Conservation (phyloP, 2,113 vertebrate species). For the Oreochromis niloticus region DNA sequence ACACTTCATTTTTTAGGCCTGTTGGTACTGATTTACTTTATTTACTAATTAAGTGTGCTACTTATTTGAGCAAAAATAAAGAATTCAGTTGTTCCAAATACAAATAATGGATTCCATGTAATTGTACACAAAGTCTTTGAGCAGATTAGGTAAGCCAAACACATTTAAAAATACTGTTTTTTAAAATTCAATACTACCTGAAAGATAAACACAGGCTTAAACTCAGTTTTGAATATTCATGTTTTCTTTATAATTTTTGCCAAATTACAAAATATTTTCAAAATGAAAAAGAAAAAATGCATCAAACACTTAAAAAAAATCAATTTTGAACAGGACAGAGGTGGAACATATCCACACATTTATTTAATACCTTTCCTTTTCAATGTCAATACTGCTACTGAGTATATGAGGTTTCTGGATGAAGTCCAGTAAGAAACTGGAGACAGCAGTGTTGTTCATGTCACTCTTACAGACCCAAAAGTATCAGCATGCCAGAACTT, state of each 20-base stretch:
- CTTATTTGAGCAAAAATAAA: neutral
- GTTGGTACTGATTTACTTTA: neutral
- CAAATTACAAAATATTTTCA: neutral
- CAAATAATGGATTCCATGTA: neutral
- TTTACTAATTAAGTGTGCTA: neutral
- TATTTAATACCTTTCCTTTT: neutral
- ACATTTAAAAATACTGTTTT: neutral
- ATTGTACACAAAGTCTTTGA: neutral
- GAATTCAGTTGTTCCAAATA: neutral
- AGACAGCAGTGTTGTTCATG: constrained; percentile 13
- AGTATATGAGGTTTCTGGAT: neutral
- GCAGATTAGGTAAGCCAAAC: neutral
- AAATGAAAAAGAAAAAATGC: neutral
- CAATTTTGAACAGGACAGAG: neutral
- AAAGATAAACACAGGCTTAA: neutral
- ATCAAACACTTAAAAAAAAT: neutral
- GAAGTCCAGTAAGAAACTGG: neutral
- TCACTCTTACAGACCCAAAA: neutral
- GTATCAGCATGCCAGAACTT: constrained; percentile 7
- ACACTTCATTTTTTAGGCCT: neutral
- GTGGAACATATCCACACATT: neutral
- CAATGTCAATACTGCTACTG: neutral
- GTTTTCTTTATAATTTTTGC: neutral
- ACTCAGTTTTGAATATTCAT: neutral
- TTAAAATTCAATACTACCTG: neutral